A percentile compares a stretch with the other conserved stretches of the same genome.
phyloP scores from a whole-genome alignment of 2,888 invertebrate genomes.

The Melolontha melolontha region DNA sequence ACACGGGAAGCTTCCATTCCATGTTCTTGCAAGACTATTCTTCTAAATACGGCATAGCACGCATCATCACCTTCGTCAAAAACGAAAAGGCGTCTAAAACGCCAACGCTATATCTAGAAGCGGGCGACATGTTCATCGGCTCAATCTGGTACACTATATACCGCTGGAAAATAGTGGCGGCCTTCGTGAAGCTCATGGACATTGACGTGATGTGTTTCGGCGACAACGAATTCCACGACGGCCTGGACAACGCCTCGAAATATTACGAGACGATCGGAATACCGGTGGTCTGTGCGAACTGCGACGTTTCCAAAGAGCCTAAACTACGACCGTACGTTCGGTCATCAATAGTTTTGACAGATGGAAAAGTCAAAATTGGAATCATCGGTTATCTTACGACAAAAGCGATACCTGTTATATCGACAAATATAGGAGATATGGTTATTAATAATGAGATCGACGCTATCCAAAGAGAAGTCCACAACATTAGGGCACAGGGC shows the following conservation, averaged over 20 bases:
- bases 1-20: not conserved
- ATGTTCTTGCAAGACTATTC: too few species aligned
- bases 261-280: constrained; percentile 78
- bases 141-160: constrained; percentile 88
- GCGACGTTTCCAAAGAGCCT: constrained; percentile 67
- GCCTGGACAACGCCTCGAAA: constrained; percentile 79
- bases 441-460: not conserved
- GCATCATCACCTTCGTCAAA: too few species aligned
- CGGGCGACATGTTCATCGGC: constrained; percentile 93
- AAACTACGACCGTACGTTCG: constrained; percentile 73
- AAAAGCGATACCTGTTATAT: not conserved
- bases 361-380: constrained; percentile 77
- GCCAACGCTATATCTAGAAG: constrained; percentile 85
- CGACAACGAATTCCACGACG: constrained; percentile 93
- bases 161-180: constrained; percentile 82
- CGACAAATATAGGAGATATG: not conserved
- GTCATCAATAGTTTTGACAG: constrained; percentile 72
- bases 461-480: not conserved
- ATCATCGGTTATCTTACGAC: constrained; percentile 89
- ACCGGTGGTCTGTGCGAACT: constrained; percentile 83
- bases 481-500: not conserved
- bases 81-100: constrained; percentile 59
- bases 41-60: too few species aligned
- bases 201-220: constrained; percentile 84
- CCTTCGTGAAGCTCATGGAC: constrained; percentile 82